Conservation (phyloP, 1,140 invertebrate species). For the Apis mellifera region Amel_HAv3.1 CM009937.2:2515501-2516000, state of each 20-base stretch:
- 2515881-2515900: background rate
- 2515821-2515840: background rate
- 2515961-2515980: too few species aligned
- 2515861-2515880: background rate
- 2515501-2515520: background rate
- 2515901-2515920: too few species aligned
- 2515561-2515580: background rate
- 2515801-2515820: background rate
- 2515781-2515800: background rate
- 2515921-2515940: too few species aligned
- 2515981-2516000: too few species aligned
- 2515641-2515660: background rate
- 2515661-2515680: background rate
- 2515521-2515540: constrained; percentile 23
- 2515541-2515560: constrained; percentile 3
- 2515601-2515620: constrained; percentile 13
- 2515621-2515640: constrained; percentile 36
- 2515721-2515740: background rate
- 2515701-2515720: background rate
- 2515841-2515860: background rate
- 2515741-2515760: background rate
- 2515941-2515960: too few species aligned
- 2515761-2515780: background rate
- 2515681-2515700: constrained; percentile 2
- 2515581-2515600: background rate